Conservation (phyloP, 2,797 vertebrate species). For the Mus minutoides region DNA sequence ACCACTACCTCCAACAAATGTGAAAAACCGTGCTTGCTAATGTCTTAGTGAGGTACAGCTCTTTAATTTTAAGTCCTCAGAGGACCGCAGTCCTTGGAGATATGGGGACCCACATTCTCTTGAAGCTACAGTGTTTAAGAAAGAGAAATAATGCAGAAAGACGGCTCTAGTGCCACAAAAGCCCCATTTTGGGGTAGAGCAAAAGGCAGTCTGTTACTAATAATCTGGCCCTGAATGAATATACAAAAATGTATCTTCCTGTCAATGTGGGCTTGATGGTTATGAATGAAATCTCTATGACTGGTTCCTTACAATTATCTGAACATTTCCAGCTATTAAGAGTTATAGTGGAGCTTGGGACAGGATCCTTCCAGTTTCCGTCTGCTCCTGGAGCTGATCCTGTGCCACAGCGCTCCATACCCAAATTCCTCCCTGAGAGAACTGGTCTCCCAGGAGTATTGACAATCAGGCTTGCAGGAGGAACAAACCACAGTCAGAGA, state of each 20-base stretch:
- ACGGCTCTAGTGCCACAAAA: not conserved
- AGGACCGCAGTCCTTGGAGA: not conserved
- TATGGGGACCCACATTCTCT: not conserved
- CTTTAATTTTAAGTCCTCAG: not conserved
- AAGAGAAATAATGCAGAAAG: not conserved
- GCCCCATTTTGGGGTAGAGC: not conserved
- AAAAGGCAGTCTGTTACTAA: conserved; percentile 66
- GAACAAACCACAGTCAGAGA: too few species aligned
- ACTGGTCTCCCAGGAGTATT: too few species aligned
- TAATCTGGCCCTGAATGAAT: not conserved
- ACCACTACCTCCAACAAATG: not conserved
- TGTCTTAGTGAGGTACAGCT: not conserved
- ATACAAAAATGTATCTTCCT: conserved; percentile 43
- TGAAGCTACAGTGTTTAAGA: not conserved
- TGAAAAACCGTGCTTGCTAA: not conserved
- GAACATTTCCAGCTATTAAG: not conserved
- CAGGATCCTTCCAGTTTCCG: too few species aligned
- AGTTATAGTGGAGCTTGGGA: not conserved
- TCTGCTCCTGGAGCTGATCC: too few species aligned
- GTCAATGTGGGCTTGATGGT: not conserved
- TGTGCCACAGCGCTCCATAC: too few species aligned
- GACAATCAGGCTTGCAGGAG: too few species aligned
- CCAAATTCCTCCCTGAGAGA: too few species aligned
- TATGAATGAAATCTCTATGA: conserved; percentile 34
- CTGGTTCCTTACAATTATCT: conserved; percentile 5